Evolutionary conservation across 2,888 invertebrate species (phyloP), one percentile per base, ranked within the genome.

Genomic region (Stenurella melanura): DNA sequence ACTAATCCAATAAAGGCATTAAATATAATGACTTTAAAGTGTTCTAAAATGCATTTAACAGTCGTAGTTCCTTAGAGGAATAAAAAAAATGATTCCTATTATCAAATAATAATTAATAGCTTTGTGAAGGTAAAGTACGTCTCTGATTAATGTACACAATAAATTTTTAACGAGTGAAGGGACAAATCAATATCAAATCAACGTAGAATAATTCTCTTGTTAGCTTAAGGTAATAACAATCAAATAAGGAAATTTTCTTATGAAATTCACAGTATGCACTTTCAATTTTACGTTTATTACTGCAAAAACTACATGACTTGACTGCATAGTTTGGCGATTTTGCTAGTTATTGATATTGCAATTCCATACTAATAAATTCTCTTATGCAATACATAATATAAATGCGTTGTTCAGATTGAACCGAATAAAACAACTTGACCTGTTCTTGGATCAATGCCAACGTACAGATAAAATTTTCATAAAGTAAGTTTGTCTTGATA

Each of bases 161-260:
- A 54, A 3, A 42, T 50, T 72, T 72, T 63, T 63, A 72, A 38
- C 54, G 19, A 63, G 72, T 72, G 72, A 72, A 63, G 54, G 72
- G 72, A 15, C 54, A 54, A 50, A 26, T 26, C 60, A 58, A 54
- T 72, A 72, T 63, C 72, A 63, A 63, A 61, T 61, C 72, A 72
- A 26, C 54, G 54, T n/a, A 30, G 26, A n/a, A 54, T 54, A 61
- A 72, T 38, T 72, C 34, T 42, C 10, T 63, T 19, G 50, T 38
- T 54, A 42, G 1, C 42, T 15, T 12, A 63, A 11, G 56, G 38
- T 12, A 63, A 61, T 54, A 61, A 57, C 54, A 71, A 63, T 72
- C 72, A 12, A 72, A 72, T 72, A 72, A 72, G 72, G 72, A 70
- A 70, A 57, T 63, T 63, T 61, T 72, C 61, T 72, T 72, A 30